phyloP scores from a whole-genome alignment of 2,797 vertebrate species.

The Phataginus tetradactyla region DNA sequence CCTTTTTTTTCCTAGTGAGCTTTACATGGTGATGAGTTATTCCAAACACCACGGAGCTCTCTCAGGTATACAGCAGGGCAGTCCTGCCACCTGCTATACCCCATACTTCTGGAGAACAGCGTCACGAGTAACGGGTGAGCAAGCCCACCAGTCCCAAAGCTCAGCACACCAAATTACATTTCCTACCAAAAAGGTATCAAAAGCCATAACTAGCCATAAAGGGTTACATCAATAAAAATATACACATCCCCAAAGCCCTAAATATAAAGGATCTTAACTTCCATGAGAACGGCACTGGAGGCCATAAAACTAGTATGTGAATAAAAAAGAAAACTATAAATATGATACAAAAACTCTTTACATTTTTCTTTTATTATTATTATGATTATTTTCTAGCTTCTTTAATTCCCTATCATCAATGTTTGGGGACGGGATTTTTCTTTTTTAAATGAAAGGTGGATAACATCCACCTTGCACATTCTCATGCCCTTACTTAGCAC shows the following conservation, averaged over 20 bases:
- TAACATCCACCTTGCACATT: not conserved
- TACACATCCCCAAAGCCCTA: not conserved
- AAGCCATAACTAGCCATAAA: not conserved
- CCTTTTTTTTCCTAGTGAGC: not conserved
- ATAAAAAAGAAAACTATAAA: too few relatives aligned
- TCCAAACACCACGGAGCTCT: not conserved
- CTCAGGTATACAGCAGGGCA: not conserved
- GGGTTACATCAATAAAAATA: not conserved
- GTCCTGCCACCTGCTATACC: not conserved
- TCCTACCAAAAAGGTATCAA: not conserved
- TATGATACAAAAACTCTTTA: not conserved
- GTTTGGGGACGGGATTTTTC: not conserved
- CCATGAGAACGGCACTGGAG: not conserved
- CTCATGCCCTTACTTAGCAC: not conserved
- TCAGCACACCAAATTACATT: not conserved
- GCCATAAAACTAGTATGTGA: not conserved
- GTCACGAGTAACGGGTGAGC: not conserved
- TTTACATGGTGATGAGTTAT: not conserved
- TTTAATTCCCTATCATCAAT: conserved; percentile 18
- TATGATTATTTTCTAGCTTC: conserved; percentile 47
- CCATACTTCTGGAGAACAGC: not conserved
- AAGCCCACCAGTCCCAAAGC: not conserved
- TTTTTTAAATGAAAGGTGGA: not conserved
- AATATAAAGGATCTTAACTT: conserved; percentile 2
- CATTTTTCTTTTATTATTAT: conserved; percentile 11